Conservation (phyloP, 1,140 invertebrate genomes). For the Pachypsylla venusta region DNA sequence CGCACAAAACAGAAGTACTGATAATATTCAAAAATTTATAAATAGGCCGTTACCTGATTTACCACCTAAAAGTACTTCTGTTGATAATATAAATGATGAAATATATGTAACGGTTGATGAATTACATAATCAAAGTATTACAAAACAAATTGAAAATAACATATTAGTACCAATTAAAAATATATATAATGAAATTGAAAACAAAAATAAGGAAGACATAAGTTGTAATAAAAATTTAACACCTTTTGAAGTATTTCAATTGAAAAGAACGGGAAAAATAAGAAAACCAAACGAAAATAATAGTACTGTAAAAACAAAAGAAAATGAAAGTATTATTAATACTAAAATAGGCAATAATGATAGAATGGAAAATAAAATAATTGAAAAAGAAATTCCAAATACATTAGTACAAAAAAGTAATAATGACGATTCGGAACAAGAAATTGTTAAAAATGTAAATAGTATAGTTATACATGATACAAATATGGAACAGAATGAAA, state of each 20-base stretch:
- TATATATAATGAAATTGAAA: not conserved
- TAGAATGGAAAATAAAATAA: too few species aligned
- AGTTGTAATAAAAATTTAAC: not conserved
- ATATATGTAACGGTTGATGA: slow-evolving; percentile 3
- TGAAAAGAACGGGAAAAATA: not conserved
- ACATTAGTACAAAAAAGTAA: too few species aligned
- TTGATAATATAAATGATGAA: not conserved
- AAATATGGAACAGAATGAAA: too few species aligned
- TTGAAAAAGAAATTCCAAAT: too few species aligned
- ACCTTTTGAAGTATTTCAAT: slow-evolving; percentile 1
- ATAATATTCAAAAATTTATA: slow-evolving; percentile 14
- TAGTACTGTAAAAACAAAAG: not conserved
- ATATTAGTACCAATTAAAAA: too few species aligned
- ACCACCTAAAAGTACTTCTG: slow-evolving; percentile 15
- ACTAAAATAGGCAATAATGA: too few species aligned
- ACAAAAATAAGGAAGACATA: not conserved
- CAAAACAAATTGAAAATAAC: not conserved
- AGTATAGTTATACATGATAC: too few species aligned
- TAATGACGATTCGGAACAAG: too few species aligned
- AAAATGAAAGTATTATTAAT: too few species aligned
- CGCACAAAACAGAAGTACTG: slow-evolving; percentile 28
- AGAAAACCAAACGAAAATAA: not conserved
- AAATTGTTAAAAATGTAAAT: too few species aligned
- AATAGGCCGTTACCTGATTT: slow-evolving; percentile 15
- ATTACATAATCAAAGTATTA: not conserved